A percentile compares a stretch with the other conserved stretches of the same genome.
These are phyloP conservation scores for Pelobates cultripes DNA, from an alignment of 2,797 vertebrate species.

Conservation along the genomic window DNA sequence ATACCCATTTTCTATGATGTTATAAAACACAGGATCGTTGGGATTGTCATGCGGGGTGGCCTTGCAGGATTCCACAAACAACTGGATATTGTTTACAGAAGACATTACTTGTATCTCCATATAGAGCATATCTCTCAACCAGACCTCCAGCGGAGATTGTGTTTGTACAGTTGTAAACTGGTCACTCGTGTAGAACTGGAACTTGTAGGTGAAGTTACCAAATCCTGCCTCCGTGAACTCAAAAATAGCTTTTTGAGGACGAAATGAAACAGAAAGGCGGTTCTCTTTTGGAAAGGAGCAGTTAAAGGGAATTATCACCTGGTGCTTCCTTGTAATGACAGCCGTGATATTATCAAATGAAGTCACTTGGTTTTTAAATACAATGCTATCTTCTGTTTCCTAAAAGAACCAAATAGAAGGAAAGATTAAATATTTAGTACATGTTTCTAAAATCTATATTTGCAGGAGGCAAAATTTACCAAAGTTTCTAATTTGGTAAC, in stretches of 20 bases:
- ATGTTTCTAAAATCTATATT: too few relatives aligned
- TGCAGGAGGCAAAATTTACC: too few relatives aligned
- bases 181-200: constrained; percentile 25
- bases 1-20: constrained; percentile 60
- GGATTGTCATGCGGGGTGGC: constrained; percentile 72
- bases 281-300: constrained; percentile 39
- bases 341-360: constrained; percentile 7
- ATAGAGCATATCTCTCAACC: constrained; percentile 61
- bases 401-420: background rate
- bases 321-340: constrained; percentile 33
- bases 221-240: constrained; percentile 25
- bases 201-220: constrained; percentile 33
- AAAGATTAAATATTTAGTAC: too few relatives aligned
- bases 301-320: constrained; percentile 23
- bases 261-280: constrained; percentile 9
- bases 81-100: constrained; percentile 60
- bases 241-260: background rate
- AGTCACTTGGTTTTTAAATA: constrained; percentile 34
- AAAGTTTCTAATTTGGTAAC: too few relatives aligned
- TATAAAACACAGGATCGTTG: constrained; percentile 61
- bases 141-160: constrained; percentile 66
- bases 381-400: constrained; percentile 26
- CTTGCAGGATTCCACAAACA: constrained; percentile 72
- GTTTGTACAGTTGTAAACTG: constrained; percentile 58
- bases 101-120: constrained; percentile 67